These are phyloP conservation scores for Hirtodrosophila trivittata DNA, from an alignment of 2,888 invertebrate genomes.

Conservation along the genomic window DNA sequence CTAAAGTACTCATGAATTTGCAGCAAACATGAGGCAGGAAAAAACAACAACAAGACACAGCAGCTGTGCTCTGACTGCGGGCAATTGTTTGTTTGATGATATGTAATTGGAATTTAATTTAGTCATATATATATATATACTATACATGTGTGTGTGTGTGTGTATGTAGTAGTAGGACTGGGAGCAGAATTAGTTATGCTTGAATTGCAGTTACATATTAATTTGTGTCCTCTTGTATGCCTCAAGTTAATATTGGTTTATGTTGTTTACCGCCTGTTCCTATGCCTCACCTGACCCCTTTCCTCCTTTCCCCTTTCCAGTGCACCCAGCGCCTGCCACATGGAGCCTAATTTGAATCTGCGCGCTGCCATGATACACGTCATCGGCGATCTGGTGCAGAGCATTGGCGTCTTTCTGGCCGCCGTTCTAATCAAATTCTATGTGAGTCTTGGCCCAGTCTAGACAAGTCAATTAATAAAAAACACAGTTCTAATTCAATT, in stretches of 20 bases:
- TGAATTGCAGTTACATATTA: constrained; percentile 42
- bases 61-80: constrained; percentile 30
- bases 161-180: no score
- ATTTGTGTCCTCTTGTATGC: constrained; percentile 22
- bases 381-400: constrained; percentile 94
- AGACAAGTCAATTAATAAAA: constrained; percentile 43
- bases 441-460: constrained; percentile 85
- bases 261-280: no score
- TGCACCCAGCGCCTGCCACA: neutral
- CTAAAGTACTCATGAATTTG: constrained; percentile 28
- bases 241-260: constrained; percentile 25
- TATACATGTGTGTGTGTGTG: constrained; percentile 3
- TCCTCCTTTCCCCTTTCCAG: neutral
- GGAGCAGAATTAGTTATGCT: constrained; percentile 33
- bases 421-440: constrained; percentile 92
- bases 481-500: constrained; percentile 44
- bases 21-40: constrained; percentile 12
- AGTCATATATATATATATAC: constrained; percentile 34
- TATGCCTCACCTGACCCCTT: neutral
- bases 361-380: constrained; percentile 95
- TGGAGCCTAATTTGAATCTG: constrained; percentile 88
- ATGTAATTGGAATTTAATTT: constrained; percentile 56
- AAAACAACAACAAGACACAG: constrained; percentile 15
- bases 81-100: constrained; percentile 58
- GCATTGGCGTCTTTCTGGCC: constrained; percentile 93